phyloP scores from a whole-genome alignment of 2,888 invertebrate genomes.

The Drosophila phalerata region DNA sequence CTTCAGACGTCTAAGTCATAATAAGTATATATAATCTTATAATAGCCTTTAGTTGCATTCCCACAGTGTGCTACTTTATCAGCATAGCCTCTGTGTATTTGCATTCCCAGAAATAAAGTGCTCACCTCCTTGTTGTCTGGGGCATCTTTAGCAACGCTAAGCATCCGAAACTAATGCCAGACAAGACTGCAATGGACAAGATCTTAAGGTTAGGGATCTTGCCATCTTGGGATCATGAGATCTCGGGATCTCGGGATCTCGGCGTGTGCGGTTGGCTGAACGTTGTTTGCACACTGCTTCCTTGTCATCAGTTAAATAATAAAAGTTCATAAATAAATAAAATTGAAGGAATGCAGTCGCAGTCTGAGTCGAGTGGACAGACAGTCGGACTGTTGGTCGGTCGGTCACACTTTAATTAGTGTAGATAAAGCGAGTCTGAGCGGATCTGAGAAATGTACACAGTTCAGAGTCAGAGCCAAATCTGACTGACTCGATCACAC shows the following conservation, averaged over 20 bases:
- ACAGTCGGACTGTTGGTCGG: constrained; percentile 36
- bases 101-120: constrained; percentile 39
- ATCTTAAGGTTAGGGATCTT: constrained; percentile 7
- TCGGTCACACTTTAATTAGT: constrained; percentile 79
- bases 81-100: constrained; percentile 11
- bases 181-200: constrained; percentile 28
- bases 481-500: not conserved
- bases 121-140: constrained; percentile 24
- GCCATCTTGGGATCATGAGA: not conserved
- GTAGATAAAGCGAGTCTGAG: constrained; percentile 71
- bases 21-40: constrained; percentile 5
- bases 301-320: constrained; percentile 69
- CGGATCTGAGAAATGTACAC: constrained; percentile 70
- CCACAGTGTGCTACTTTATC: constrained; percentile 49
- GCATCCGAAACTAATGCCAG: constrained; percentile 69
- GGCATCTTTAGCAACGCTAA: constrained; percentile 57
- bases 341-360: constrained; percentile 55
- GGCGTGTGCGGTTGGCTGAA: constrained; percentile 76
- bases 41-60: constrained; percentile 16
- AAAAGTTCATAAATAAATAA: constrained; percentile 78
- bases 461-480: constrained; percentile 29
- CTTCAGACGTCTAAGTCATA: constrained; percentile 1
- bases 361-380: not conserved
- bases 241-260: constrained; percentile 24
- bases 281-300: constrained; percentile 28